Evolutionary conservation across 2,797 vertebrate species (phyloP).

Genomic region (Molothrus aeneus): DNA sequence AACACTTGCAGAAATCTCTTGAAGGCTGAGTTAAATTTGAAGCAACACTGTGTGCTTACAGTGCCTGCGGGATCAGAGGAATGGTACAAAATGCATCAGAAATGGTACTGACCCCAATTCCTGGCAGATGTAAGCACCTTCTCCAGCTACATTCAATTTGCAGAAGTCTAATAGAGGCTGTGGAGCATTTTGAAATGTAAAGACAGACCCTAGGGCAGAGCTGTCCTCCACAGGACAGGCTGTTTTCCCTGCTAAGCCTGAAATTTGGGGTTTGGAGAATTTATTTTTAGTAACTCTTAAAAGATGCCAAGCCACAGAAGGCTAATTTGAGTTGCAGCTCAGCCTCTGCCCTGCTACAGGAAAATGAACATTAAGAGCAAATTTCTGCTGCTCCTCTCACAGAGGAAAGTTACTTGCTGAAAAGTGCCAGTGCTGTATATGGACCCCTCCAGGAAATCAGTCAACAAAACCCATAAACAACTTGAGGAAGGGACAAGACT

Average conservation of each 20-base stretch:
- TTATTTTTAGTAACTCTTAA: conserved; percentile 30
- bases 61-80: background rate
- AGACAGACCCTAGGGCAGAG: background rate
- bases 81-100: background rate
- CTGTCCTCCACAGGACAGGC: background rate
- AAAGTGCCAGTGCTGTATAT: background rate
- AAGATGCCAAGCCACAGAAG: conserved; percentile 20
- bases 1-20: background rate
- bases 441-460: background rate
- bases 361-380: background rate
- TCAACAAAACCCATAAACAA: background rate
- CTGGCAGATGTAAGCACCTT: background rate
- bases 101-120: background rate
- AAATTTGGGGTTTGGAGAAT: background rate
- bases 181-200: background rate
- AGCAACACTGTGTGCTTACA: background rate
- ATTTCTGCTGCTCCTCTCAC: background rate
- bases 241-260: background rate
- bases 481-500: background rate
- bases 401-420: background rate
- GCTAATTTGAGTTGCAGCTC: background rate
- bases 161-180: background rate
- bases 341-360: background rate
- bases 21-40: background rate
- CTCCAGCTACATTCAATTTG: background rate